Evolutionary conservation across 2,113 vertebrate species (phyloP), one percentile per base, ranked within the genome.

Genomic region (Aspiorhynchus laticeps): DNA sequence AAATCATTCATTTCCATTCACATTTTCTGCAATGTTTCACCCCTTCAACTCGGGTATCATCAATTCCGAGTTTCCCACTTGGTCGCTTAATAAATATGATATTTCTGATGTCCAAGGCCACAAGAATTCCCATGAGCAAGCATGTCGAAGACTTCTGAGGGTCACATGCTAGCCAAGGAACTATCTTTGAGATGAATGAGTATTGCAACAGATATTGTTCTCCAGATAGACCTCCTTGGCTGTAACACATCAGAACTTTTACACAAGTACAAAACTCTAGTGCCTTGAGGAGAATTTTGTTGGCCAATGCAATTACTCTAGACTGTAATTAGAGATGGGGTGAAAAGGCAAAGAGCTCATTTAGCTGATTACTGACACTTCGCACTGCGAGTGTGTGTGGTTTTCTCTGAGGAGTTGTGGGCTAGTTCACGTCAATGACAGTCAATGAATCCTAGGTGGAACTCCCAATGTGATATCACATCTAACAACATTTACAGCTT

Each of bases 391-490:
- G 85, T 86, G 17, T 61, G 67, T 63, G 53, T 61, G 51, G 38
- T 43, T 76, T 65, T 26, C 28, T 36, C 17, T 56, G 67, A n/a
- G 46, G 5, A 21, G 24, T 46, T 53, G 26, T 56, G 76, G 15
- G 48, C 38, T 0, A 48, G 10, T 17, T 43, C 24, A 36, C 51
- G 46, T 41, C 41, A 14, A 1, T n/a, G 59, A 10, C 15, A 41
- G 43, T 53, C 41, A 12, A 5, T 17, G 61, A 19, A 15, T 21
- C 48, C 77, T 59, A 38, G 9, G 43, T 59, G 65, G 36, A 80
- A 24, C 14, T 86, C 77, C 76, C 61, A 71, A 31, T 81, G 87
- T 75, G 46, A 85, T 63, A 73, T 79, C 38, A 43, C 74, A 33
- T 61, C 81, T 77, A 61, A 53, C 36, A 19, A 78, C 6, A 21